Conservation (phyloP, 1,140 invertebrate species). For the Hylaeus anthracinus region DNA sequence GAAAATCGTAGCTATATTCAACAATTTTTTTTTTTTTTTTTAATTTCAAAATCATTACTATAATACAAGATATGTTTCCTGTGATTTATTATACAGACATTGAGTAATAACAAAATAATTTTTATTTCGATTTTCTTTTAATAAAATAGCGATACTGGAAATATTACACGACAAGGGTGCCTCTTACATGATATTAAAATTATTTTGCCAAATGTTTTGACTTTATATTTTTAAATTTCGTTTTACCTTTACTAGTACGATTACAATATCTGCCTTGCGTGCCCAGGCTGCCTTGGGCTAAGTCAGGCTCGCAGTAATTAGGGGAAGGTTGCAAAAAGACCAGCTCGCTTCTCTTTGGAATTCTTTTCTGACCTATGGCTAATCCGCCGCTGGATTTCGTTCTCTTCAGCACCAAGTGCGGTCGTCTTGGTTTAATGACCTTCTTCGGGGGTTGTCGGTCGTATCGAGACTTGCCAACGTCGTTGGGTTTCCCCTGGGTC, state of each 20-base stretch:
- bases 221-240: neutral
- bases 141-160: no score
- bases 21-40: no score
- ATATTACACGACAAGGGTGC: no score
- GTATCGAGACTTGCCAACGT: slow-evolving; percentile 67
- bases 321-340: slow-evolving; percentile 94
- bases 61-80: no score
- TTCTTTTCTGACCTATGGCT: slow-evolving; percentile 73
- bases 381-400: slow-evolving; percentile 71
- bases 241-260: slow-evolving; percentile 87
- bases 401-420: slow-evolving; percentile 80
- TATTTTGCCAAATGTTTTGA: no score
- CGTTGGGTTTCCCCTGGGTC: slow-evolving; percentile 75
- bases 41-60: no score
- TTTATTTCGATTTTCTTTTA: no score
- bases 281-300: slow-evolving; percentile 89
- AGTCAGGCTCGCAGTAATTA: slow-evolving; percentile 94
- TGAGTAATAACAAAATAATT: no score
- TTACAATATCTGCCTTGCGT: slow-evolving; percentile 93
- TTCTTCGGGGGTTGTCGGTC: slow-evolving; percentile 71
- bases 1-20: no score
- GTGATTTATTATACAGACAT: no score
- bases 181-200: no score
- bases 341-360: slow-evolving; percentile 90
- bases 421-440: slow-evolving; percentile 70